Conservation (phyloP, 1,140 invertebrate genomes). For the Antheraea pernyi region DNA sequence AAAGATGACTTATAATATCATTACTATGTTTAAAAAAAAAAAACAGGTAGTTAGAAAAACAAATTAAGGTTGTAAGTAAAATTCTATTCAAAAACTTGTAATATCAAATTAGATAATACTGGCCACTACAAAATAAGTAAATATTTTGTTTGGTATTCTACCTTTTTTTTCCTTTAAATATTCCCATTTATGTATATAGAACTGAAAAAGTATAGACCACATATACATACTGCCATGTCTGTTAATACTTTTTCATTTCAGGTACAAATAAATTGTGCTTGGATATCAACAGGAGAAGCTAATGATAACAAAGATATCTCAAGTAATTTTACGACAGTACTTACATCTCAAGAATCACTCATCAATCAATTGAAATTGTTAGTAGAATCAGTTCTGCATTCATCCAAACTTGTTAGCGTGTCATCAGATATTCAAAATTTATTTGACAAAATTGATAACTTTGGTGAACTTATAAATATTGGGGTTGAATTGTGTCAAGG, state of each 20-base stretch:
- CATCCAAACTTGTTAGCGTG: slow-evolving; percentile 28
- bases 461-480: slow-evolving; percentile 42
- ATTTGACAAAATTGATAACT: slow-evolving; percentile 58
- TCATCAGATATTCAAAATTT: slow-evolving; percentile 38
- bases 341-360: slow-evolving; percentile 50
- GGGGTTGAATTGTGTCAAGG: slow-evolving; percentile 50
- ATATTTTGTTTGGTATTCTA: too few relatives aligned
- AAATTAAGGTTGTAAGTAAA: too few relatives aligned
- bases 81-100: too few relatives aligned
- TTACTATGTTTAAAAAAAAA: too few relatives aligned
- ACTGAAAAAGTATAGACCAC: too few relatives aligned
- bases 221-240: too few relatives aligned
- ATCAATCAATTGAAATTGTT: slow-evolving; percentile 49
- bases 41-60: too few relatives aligned
- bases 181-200: too few relatives aligned
- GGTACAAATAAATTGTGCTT: slow-evolving; percentile 34
- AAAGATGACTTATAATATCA: too few relatives aligned
- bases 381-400: slow-evolving; percentile 32
- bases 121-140: too few relatives aligned
- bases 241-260: slow-evolving; percentile 23
- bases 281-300: slow-evolving; percentile 17
- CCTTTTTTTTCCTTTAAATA: too few relatives aligned
- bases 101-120: too few relatives aligned
- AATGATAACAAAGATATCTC: slow-evolving; percentile 16
- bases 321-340: slow-evolving; percentile 23